A percentile compares a stretch with the other conserved stretches of the same genome.
Conservation (phyloP, 1,140 invertebrate species). For the Danaus melanippus region DNA sequence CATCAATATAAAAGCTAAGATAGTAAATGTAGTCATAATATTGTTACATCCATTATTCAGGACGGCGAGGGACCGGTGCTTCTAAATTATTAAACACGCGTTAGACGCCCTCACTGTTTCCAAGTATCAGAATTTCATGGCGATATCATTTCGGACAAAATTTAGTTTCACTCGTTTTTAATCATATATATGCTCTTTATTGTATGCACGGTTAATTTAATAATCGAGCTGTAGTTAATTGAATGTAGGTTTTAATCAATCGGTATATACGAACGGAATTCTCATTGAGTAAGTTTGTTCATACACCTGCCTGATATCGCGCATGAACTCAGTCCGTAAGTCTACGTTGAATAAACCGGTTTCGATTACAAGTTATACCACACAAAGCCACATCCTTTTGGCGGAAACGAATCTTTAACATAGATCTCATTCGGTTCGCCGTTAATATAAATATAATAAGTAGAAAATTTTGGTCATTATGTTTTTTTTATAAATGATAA, state of each 20-base stretch:
- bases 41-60: conserved; percentile 67
- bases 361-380: conserved; percentile 60
- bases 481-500: too few relatives aligned
- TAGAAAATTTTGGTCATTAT: background rate
- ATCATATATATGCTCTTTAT: too few relatives aligned
- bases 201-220: too few relatives aligned
- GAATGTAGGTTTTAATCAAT: background rate
- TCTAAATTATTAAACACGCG: conserved; percentile 68
- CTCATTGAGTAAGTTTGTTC: conserved; percentile 60
- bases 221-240: background rate
- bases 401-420: conserved; percentile 54
- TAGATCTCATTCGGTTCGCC: background rate
- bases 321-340: conserved; percentile 54
- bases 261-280: conserved; percentile 37
- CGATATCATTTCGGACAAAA: too few relatives aligned
- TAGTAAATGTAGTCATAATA: conserved; percentile 45
- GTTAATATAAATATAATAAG: background rate
- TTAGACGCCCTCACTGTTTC: conserved; percentile 51
- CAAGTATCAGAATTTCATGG: too few relatives aligned
- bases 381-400: conserved; percentile 53
- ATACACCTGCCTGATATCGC: conserved; percentile 67
- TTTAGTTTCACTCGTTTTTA: too few relatives aligned
- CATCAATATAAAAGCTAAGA: conserved; percentile 15
- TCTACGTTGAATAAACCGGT: conserved; percentile 64
- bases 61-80: conserved; percentile 44